Evolutionary conservation across 2,797 vertebrate genomes (phyloP), one percentile per base, ranked within the genome.

Genomic region (Fringilla coelebs): DNA sequence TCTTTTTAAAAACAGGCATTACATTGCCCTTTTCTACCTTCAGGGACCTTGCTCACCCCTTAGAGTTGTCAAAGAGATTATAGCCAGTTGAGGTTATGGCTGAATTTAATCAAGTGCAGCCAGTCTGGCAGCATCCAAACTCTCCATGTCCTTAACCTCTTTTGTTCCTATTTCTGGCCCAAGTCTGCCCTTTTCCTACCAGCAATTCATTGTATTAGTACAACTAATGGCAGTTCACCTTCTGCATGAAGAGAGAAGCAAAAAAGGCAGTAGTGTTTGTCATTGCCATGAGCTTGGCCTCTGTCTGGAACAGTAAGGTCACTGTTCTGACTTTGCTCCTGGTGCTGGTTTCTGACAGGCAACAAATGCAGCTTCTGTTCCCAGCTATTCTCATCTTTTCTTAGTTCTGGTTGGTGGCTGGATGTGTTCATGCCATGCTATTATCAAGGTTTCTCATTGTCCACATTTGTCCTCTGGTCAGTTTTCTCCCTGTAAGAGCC

Each of bases 301-400:
- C 86, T 72, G 63, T 85, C 55, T 92, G 65, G 66, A 84, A 73
- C 46, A 60, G 86, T 90, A 65, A 92, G 89, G 93, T 90, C 91
- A 90, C 93, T 92, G 91, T 90, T 90, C 89, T 76, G 87, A 58
- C 60, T 80, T 85, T 92, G 88, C 52, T 96, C 77, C 65, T 94
- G n/a, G 87, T 92, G 81, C 93, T 94, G n/a, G 36, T 84, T 95
- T 91, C 85, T 87, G 70, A 51, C 68, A 65, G 66, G 52, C 89
- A 84, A 92, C 73, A 95, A 92, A 88, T 41, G 54, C 91, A 90
- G 28, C 62, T 92, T 80, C 91, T 94, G 89, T 90, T 84, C 65
- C 76, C 76, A 63, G 84, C 32, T 46, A 60, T 66, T 46, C 70
- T 90, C 7, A 6, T 62, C 52, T 85, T 61, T 26, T 24, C 76